phyloP scores from a whole-genome alignment of 2,888 invertebrate genomes.

The Ophioninae sp. region DNA sequence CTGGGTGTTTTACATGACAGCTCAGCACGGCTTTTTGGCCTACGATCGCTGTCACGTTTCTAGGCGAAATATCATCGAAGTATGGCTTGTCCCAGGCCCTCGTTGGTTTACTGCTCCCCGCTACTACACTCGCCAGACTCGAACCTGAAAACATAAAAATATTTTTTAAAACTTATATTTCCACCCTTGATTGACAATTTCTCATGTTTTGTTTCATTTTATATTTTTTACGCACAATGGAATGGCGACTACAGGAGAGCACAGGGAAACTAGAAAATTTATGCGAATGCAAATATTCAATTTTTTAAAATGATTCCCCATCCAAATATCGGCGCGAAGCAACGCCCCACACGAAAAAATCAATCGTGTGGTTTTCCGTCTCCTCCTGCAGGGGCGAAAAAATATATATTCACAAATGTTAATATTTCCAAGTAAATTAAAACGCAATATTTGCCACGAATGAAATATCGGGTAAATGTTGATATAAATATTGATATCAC shows the following conservation, averaged over 20 bases:
- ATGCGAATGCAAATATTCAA: background rate
- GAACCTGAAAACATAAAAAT: slow-evolving; percentile 70
- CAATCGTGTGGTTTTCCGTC: background rate
- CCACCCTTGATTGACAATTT: background rate
- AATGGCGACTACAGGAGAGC: background rate
- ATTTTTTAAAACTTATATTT: background rate
- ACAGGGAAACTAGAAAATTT: background rate
- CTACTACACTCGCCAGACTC: slow-evolving; percentile 78
- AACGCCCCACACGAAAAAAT: background rate
- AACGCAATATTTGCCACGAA: slow-evolving; percentile 36
- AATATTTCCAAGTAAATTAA: slow-evolving; percentile 14
- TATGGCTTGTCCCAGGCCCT: slow-evolving; percentile 86
- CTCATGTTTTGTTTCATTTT: background rate
- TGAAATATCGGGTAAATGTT: slow-evolving; percentile 21
- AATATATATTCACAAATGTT: background rate
- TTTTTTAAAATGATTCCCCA: background rate
- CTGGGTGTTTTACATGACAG: slow-evolving; percentile 93
- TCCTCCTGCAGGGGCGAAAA: background rate
- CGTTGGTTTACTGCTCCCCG: slow-evolving; percentile 77
- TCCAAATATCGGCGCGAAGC: background rate
- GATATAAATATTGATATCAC: background rate
- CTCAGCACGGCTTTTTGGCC: slow-evolving; percentile 91
- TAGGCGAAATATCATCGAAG: slow-evolving; percentile 92
- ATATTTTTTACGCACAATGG: background rate
- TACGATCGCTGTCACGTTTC: slow-evolving; percentile 92